Evolutionary conservation across 2,888 invertebrate species (phyloP), one percentile per base, ranked within the genome.

Genomic region (Polydrusus cervinus): DNA sequence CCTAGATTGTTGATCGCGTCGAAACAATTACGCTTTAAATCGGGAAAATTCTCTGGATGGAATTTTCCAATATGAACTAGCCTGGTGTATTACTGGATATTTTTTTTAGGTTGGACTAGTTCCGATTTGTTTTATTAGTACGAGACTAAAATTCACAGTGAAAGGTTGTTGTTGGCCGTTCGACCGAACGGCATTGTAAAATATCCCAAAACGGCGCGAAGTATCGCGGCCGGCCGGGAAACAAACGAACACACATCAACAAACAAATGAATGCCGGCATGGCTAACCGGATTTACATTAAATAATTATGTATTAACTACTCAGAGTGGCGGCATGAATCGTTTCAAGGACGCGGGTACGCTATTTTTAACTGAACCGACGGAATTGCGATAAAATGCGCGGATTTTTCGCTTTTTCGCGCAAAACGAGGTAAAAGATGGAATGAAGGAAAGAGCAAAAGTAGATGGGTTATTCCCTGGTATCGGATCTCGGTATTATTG

Each of bases 221-320:
- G n/a, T 18, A 13, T 30, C 49, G 16, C 62, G 45, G 25, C 62
- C 43, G n/a, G 45, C 45, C 62, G 62, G 62, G 62, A 62, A 65
- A 65, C 18, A 16, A 65, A 65, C 65, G 65, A 71, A 71, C 64
- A 51, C 71, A 71, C 71, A 64, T 62, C 64, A 71, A 64, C 71
- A 71, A 71, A 71, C 65, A 65, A 71, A 71, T 71, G 64, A 71
- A 71, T 53, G 65, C 71, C 71, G 71, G 65, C 62, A 74, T 55
- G 73, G 60, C 67, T 62, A 74, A 69, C 74, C 69, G 69, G 74
- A 71, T 75, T 75, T 75, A 70, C 70, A 75, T 69, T 75, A 71
- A 75, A 71, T 66, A 75, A 75, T 75, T 75, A 75, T 71, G 74
- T 74, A 74, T 53, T 74, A 74, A 74, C 74, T 74, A 68, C 70